Conservation (phyloP, 2,888 invertebrate species). For the Cosmopolites sordidus region DNA sequence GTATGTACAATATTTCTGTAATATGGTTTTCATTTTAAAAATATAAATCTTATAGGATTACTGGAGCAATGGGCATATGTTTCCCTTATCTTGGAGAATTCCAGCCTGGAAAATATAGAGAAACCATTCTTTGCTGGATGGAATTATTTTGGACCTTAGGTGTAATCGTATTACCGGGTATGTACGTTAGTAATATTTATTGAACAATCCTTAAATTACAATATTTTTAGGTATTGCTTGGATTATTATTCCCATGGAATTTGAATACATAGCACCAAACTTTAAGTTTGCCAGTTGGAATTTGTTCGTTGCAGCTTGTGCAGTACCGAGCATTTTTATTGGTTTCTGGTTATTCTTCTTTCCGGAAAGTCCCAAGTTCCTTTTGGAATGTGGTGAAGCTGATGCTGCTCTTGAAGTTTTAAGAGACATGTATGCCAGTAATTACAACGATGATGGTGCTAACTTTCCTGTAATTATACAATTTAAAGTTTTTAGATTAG, state of each 20-base stretch:
- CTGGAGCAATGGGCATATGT: conserved; percentile 78
- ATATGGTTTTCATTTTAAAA: too few species aligned
- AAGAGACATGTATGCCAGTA: conserved; percentile 64
- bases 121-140: conserved; percentile 80
- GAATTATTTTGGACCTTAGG: conserved; percentile 82
- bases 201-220: too few species aligned
- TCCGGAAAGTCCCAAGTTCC: conserved; percentile 79
- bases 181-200: too few species aligned
- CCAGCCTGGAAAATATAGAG: conserved; percentile 73
- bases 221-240: conserved; percentile 65
- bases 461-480: conserved; percentile 63
- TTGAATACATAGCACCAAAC: conserved; percentile 55
- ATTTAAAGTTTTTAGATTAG: too few species aligned
- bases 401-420: conserved; percentile 69
- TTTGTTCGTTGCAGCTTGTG: conserved; percentile 72
- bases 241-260: conserved; percentile 69
- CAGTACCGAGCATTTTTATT: conserved; percentile 64
- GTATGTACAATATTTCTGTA: too few species aligned
- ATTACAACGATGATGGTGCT: conserved; percentile 66
- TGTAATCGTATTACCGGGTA: conserved; percentile 69
- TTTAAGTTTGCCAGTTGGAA: conserved; percentile 78
- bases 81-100: conserved; percentile 81
- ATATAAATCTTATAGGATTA: conserved; percentile 60
- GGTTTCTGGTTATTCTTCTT: conserved; percentile 68
- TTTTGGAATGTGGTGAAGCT: conserved; percentile 74